Percentiles rank a stretch among this genome's conserved stretches.
Conservation (phyloP, 2,888 invertebrate species). For the Brachycybe producta region DNA sequence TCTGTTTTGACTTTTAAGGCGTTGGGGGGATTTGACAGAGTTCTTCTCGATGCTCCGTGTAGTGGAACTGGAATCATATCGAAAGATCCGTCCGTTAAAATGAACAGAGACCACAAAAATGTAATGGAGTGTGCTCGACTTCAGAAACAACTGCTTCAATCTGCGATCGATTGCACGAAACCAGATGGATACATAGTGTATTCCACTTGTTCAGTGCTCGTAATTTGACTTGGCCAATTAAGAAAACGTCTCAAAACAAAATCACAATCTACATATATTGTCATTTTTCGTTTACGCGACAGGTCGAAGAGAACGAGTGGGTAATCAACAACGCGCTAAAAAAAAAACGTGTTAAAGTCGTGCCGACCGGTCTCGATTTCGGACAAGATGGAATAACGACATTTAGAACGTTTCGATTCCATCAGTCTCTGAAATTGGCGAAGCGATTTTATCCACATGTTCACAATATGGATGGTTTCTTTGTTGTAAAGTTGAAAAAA, state of each 20-base stretch:
- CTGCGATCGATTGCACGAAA: conserved; percentile 93
- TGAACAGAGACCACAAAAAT: conserved; percentile 74
- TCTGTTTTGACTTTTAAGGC: no score
- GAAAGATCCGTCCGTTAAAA: conserved; percentile 94
- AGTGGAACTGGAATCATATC: conserved; percentile 96
- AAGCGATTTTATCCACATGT: conserved; percentile 92
- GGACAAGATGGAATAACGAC: conserved; percentile 87
- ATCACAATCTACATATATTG: no score
- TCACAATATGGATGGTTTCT: conserved; percentile 99
- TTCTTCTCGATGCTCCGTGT: conserved; percentile 94
- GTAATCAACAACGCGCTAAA: conserved; percentile 90
- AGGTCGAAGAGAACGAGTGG: conserved; percentile 96
- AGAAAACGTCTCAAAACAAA: not conserved
- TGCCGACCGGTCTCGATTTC: conserved; percentile 86
- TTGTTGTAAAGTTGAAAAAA: conserved; percentile 94
- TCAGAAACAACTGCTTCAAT: conserved; percentile 78
- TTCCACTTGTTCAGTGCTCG: conserved; percentile 92
- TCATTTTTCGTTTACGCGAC: no score
- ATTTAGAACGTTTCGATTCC: conserved; percentile 51
- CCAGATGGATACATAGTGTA: conserved; percentile 95
- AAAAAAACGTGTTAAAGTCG: conserved; percentile 77
- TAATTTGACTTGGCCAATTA: conserved; percentile 28
- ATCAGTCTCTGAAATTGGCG: conserved; percentile 75
- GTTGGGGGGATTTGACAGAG: conserved; percentile 86
- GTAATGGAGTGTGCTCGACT: conserved; percentile 81